These are phyloP conservation scores for Adoxophyes honmai DNA, from an alignment of 1,140 invertebrate species.

Conservation along the genomic window DNA sequence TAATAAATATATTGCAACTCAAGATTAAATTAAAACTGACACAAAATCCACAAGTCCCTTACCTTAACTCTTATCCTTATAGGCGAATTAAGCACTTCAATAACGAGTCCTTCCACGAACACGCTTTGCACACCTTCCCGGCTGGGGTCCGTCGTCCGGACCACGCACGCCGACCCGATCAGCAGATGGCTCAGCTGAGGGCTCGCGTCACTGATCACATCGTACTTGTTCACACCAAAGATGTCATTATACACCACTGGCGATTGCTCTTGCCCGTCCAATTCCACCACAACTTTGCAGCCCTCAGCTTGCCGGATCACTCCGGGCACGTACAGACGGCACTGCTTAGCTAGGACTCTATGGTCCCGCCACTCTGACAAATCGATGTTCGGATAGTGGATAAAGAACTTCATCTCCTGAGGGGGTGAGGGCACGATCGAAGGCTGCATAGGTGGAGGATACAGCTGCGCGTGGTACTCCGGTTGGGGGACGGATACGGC, in stretches of 20 bases:
- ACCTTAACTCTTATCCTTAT: constrained; percentile 89
- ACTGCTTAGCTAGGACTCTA: constrained; percentile 91
- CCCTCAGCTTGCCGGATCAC: constrained; percentile 80
- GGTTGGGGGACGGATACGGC: constrained; percentile 38
- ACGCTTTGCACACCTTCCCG: constrained; percentile 75
- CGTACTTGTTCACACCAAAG: constrained; percentile 87
- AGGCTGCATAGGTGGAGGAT: constrained; percentile 43
- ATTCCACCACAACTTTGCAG: constrained; percentile 84
- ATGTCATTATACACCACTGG: constrained; percentile 83
- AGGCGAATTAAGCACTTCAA: constrained; percentile 81
- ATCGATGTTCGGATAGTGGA: constrained; percentile 81
- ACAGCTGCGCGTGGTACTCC: constrained; percentile 46
- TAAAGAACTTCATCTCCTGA: constrained; percentile 45
- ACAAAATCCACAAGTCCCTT: too few species aligned
- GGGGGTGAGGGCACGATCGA: constrained; percentile 55
- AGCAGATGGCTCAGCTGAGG: constrained; percentile 87
- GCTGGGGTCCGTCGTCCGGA: constrained; percentile 69
- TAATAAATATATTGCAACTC: too few species aligned
- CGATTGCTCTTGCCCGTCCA: constrained; percentile 81
- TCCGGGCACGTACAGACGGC: constrained; percentile 90
- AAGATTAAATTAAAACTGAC: too few species aligned
- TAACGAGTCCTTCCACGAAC: constrained; percentile 91
- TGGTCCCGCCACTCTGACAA: constrained; percentile 94
- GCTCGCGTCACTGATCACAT: constrained; percentile 95
- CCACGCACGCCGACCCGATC: constrained; percentile 76